Evolutionary conservation across 2,113 vertebrate genomes (phyloP), one percentile per base, ranked within the genome.

Genomic region (Castor canadensis): DNA sequence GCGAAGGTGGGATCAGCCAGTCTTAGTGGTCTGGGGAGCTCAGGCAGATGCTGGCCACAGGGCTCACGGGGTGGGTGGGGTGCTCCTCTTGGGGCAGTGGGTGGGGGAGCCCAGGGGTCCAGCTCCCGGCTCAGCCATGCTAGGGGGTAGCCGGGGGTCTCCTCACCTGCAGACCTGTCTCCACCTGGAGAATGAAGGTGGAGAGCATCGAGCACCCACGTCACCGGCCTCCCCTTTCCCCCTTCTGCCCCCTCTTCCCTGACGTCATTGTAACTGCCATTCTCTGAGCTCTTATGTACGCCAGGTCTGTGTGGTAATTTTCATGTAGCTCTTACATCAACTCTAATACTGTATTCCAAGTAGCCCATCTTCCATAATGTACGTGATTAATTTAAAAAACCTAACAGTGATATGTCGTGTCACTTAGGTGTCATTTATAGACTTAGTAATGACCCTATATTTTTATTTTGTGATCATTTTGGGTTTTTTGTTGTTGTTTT

Each of bases 231-330:
- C 19, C 6, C n/a, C 10, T 6, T 5, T 10, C 22, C 20, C 1
- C 0, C 30, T 5, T 30, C 6, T 45, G 35, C 32, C 35, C 9
- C 4, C 20, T 9, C 20, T 69, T 45, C 47, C 13, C 7, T 35
- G 16, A 22, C 9, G 1, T 58, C 66, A 2, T n/a, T 5, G 0
- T 52, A 26, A 45, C 64, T 28, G 0, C 4, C 49, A 8, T 11
- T 84, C 35, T 19, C 62, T 35, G 22, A 69, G 45, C 32, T 30
- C 13, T 49, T 47, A 16, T 30, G 0, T 3, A 0, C 10, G 26
- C 79, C 71, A 5, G 28, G 52, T 32, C 66, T 58, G 52, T 16
- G 9, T 1, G 1, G 32, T 26, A 2, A 15, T 45, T 76, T 58
- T 54, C 38, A 20, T 30, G 52, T 16, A 40, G 8, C 73, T 47